Evolutionary conservation across 2,113 vertebrate genomes (phyloP), one percentile per base, ranked within the genome.

Genomic region (Siphamia tubifer): DNA sequence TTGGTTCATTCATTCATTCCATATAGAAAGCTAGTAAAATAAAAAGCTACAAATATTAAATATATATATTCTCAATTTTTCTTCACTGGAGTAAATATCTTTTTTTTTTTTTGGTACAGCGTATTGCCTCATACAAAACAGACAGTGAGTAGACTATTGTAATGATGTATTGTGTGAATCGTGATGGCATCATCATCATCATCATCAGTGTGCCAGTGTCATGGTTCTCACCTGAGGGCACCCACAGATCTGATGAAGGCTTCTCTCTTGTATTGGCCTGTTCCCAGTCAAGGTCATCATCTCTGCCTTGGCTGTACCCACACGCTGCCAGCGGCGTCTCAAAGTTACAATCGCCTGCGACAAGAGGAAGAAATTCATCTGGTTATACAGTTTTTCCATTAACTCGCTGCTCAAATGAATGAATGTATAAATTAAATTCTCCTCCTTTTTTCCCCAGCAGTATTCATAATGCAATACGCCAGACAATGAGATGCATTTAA

Each of bases 281-380:
- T 53, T 98, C 96, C 98, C 98, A 99, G 44, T 96, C 94, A 68
- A 99, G 93, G 87, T 98, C 96, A 57, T 98, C 95, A 0, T 96
- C 94, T 44, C 94, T 92, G 12, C 94, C 94, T 82, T 98, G 97
- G 71, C 93, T 96, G 25, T 99, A 99, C 10, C 98, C 98, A 74
- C 97, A 99, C 0, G 91, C 91, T 44, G 86, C 87, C 21, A 96
- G 93, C 0, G 96, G 92, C 66, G 95, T 95, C 79, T 97, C 96
- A 10, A 99, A 99, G 75, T 94, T 92, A 83, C 98, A 99, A 63
- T 96, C 95, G 36, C 98, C 98, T 99, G 89, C 24, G 56, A 84
- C 70, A 57, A 25, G 47, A 80, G 60, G 69, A 66, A 82, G 8
- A 78, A 52, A 81, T 35, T 49, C 5, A 84, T 74, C 74, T 43